phyloP scores from a whole-genome alignment of 2,888 invertebrate species.

The Acrobeloides nanus region DNA sequence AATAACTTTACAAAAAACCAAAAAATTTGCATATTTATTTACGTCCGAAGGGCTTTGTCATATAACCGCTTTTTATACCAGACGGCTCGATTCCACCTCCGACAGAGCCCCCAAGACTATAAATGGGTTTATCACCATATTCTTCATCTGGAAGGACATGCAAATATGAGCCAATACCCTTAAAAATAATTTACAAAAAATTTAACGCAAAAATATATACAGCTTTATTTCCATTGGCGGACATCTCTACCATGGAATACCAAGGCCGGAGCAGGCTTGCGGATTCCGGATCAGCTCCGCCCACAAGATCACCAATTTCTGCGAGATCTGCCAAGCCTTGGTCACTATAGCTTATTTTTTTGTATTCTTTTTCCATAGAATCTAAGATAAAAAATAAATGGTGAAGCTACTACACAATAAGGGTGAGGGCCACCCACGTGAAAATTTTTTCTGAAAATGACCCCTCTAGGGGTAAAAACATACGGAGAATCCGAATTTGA shows the following conservation, averaged over 20 bases:
- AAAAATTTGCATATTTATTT: too few species aligned
- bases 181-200: too few species aligned
- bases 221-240: slow-evolving; percentile 45
- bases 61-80: slow-evolving; percentile 35
- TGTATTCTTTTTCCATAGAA: slow-evolving; percentile 14
- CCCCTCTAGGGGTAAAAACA: too few species aligned
- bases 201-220: too few species aligned
- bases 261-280: slow-evolving; percentile 40
- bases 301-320: slow-evolving; percentile 40
- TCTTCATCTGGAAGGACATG: slow-evolving; percentile 43
- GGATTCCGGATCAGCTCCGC: slow-evolving; percentile 39
- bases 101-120: slow-evolving; percentile 40
- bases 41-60: too few species aligned
- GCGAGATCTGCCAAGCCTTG: slow-evolving; percentile 45
- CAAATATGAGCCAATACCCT: slow-evolving; percentile 44
- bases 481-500: too few species aligned
- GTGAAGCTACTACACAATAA: too few species aligned
- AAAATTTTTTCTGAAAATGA: too few species aligned
- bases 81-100: slow-evolving; percentile 45
- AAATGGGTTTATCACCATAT: slow-evolving; percentile 42
- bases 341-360: slow-evolving; percentile 37
- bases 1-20: too few species aligned
- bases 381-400: slow-evolving; percentile 3
- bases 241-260: slow-evolving; percentile 46
- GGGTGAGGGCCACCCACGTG: too few species aligned